Evolutionary conservation across 2,888 invertebrate genomes (phyloP), one percentile per base, ranked within the genome.

Genomic region (Chloromyia formosa): DNA sequence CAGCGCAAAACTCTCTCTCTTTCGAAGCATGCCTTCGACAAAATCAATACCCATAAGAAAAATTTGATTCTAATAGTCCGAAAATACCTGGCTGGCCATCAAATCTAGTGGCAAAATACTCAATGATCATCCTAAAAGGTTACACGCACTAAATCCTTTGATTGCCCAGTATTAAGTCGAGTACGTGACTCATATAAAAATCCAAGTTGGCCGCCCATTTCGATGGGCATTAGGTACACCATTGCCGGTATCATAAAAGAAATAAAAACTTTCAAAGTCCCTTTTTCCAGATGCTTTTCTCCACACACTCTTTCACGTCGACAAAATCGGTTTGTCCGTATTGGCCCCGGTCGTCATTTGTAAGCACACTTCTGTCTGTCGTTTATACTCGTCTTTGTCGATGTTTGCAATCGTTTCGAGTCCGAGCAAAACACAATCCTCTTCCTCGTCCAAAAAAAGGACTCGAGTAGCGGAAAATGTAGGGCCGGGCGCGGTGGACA

Each of bases 101-200:
- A 71, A 71, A 71, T 71, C 71, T 71, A 71, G 71, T 71, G 71
- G 56, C 58, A 71, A 71, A 71, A 71, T 71, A 71, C 71, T 71
- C 58, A 58, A 56, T 71, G 71, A 71, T 71, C 71, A 71, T 71
- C 71, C 40, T 58, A 71, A 71, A 71, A 71, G 71, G 71, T 71
- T 71, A 71, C 71, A 71, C 56, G 71, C 71, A 71, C 71, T 71
- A 71, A 71, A 58, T 71, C 71, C 56, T 71, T 56, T 71, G 71
- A 71, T 71, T 71, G 71, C 42, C 18, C 71, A n/a, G 71, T 58
- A 71, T 71, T 71, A 71, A 71, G 23, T 71, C 56, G 9, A n/a
- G 56, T 71, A 71, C 71, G 71, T 71, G 71, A 71, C 71, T 71
- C 56, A 56, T 71, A 71, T 56, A 71, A 71, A 58, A 56, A 42